phyloP scores from a whole-genome alignment of 2,113 vertebrate species.

The Sylvilagus bachmani region DNA sequence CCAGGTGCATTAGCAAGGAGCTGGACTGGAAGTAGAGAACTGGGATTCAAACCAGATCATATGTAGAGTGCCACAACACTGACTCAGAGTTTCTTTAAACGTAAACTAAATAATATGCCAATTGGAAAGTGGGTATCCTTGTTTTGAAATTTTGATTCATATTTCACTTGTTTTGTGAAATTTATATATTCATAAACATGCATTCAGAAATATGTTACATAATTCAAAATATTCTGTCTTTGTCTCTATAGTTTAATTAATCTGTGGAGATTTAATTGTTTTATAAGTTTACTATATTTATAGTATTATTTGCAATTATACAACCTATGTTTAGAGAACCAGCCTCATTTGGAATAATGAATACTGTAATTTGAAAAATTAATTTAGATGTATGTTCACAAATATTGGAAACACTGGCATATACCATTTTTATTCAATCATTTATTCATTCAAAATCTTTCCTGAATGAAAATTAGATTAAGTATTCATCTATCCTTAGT shows the following conservation, averaged over 20 bases:
- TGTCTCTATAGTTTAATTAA: background rate
- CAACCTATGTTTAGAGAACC: background rate
- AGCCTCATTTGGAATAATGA: background rate
- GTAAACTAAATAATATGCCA: background rate
- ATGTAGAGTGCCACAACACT: too few relatives aligned
- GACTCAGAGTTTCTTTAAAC: background rate
- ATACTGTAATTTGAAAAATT: slow-evolving; percentile 17
- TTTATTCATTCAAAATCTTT: slow-evolving; percentile 18
- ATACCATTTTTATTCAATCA: background rate
- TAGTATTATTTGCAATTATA: background rate
- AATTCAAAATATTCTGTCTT: background rate
- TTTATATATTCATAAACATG: background rate
- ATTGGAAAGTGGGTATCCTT: background rate
- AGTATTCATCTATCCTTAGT: slow-evolving; percentile 3
- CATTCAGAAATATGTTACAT: background rate
- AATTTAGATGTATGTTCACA: background rate
- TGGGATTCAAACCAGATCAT: too few relatives aligned
- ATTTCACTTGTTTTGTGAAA: background rate
- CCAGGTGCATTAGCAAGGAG: too few relatives aligned
- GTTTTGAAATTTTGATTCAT: background rate
- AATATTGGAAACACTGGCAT: background rate
- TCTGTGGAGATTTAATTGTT: background rate
- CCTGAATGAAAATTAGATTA: slow-evolving; percentile 9
- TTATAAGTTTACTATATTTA: background rate
- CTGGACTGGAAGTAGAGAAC: too few relatives aligned